Evolutionary conservation across 2,113 vertebrate species (phyloP), one percentile per base, ranked within the genome.

Genomic region (Nymphicus hollandicus): DNA sequence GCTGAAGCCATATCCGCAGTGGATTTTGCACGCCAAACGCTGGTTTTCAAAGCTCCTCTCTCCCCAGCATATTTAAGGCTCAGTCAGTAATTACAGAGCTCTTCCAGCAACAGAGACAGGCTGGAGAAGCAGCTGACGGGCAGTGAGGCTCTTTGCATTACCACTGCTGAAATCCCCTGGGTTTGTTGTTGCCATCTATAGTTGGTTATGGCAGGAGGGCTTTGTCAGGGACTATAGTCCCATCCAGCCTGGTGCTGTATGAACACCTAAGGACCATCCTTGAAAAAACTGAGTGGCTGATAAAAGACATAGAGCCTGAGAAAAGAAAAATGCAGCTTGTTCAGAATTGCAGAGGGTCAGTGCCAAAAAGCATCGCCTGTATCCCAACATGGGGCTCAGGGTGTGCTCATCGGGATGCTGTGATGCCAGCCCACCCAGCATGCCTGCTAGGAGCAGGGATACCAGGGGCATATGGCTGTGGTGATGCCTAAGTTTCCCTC

Each of bases 321-420:
- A 15, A 27, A 27, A 9, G 27, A 23, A 47, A 61, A 74, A 14
- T 0, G 10, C 56, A 60, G 35, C 70, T 58, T 28, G 61, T n/a
- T 63, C 14, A 25, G 47, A 70, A 81, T 0, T 29, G 56, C 33
- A 1, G 14, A 37, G 55, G 11, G 31, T 13, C 55, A 66, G 73
- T 5, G 6, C 44, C 50, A 70, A 69, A 70, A 81, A 69, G 46
- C 82, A 35, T 1, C 11, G 3, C 17, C 50, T 7, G 44, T 7
- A 24, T 29, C 55, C 46, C 14, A 6, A 24, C 41, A 1, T 1
- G 0, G 8, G 43, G 17, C 17, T 52, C 29, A 13, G 13, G 77
- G 24, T 3, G 53, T 3, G 23, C 31, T 16, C 33, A 1, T 2
- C 0, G 3, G 71, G 56, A 41, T 14, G 28, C 78, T 19, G 53